Base-by-base conservation (phyloP, 2,797 vertebrate genomes). In the Nannoperca obscura region DNA sequence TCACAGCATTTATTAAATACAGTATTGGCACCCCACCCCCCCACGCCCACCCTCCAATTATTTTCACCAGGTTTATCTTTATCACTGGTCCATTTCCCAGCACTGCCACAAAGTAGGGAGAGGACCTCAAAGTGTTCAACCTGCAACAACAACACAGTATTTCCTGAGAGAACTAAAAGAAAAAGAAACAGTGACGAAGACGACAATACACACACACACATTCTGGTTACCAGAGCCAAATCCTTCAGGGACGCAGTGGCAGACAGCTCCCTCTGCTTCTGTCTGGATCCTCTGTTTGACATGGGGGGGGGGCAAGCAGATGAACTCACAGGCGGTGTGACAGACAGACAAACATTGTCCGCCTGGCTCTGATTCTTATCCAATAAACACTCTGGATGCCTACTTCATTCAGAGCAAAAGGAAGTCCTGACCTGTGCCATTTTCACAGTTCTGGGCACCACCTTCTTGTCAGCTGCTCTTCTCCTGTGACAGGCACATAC, bases 91-190 rank as follows among this genome's bases (percentile, higher is more conserved):
- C 75, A 14, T 71, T 83, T 75, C 60, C 68, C 60, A 14, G 57
- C 20, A 60, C 52, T 68, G 53, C 52, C 66, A 44, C 42, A 4
- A 52, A 64, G 62, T 34, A 61, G 14, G 22, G 49, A 64, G n/a
- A 59, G 71, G 83, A 86, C 76, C 66, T 90, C 81, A 70, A 85
- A 83, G 71, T 30, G 57, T 81, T 64, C 42, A 73, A 70, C 66
- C 80, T 71, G 67, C 74, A 74, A 58, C 55, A 59, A 82, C 59
- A 76, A 76, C 54, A 82, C 78, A 66, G 53, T 58, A 63, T 92
- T 94, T 92, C 93, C 93, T 93, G 93, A 93, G 93, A 92, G 68
- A 87, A 90, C 74, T 67, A 71, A 90, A 87, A 84, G 42, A 87
- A 61, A 83, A 38, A 38, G 36, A 62, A 75, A 73, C 59, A 64